A percentile compares a stretch with the other conserved stretches of the same genome.
Conservation (phyloP, 2,113 vertebrate genomes). For the Zosterops japonicus region DNA sequence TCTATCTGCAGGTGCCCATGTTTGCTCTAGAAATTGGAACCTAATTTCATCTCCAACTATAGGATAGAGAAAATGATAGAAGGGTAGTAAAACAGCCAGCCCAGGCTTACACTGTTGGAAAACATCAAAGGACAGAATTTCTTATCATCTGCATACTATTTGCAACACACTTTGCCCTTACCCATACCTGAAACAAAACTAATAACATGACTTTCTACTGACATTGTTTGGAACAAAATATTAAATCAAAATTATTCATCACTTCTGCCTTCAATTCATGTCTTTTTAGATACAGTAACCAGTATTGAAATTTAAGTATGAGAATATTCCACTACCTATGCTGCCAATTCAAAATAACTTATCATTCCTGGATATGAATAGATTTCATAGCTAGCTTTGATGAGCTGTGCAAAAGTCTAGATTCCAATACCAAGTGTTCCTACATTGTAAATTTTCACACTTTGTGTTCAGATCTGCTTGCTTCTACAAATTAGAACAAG, state of each 20-base stretch:
- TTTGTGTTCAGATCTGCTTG: not conserved
- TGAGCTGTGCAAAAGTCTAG: not conserved
- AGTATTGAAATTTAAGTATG: not conserved
- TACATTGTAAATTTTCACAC: not conserved
- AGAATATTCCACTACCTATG: not conserved
- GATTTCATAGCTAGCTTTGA: not conserved
- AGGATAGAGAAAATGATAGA: not conserved
- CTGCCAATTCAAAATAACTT: not conserved
- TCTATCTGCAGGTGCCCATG: not conserved
- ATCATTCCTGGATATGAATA: not conserved
- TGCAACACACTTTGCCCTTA: not conserved
- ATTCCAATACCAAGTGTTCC: not conserved
- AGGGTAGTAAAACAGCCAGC: not conserved
- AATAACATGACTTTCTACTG: not conserved
- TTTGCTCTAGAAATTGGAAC: not conserved
- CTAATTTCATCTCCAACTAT: not conserved
- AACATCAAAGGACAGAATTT: not conserved
- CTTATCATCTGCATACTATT: not conserved
- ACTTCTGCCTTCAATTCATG: not conserved
- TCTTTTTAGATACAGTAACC: not conserved
- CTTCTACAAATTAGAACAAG: not conserved
- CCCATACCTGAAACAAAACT: not conserved
- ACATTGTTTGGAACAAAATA: not conserved
- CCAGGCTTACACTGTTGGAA: not conserved
- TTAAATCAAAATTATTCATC: not conserved